A percentile compares a stretch with the other conserved stretches of the same genome.
Evolutionary conservation across 1,140 invertebrate species (phyloP).

Genomic region (Zophobas atratus): DNA sequence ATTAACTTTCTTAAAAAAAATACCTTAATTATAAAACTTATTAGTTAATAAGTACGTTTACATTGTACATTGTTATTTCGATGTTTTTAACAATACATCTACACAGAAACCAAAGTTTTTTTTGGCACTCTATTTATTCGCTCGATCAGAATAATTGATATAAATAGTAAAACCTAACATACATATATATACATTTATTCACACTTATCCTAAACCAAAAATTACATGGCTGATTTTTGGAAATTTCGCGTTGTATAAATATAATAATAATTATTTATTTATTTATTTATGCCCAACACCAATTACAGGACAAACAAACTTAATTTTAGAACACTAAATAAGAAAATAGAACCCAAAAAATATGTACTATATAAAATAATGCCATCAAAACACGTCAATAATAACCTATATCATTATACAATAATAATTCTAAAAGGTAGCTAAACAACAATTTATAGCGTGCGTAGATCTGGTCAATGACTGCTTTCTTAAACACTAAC

Average conservation of each 20-base stretch:
- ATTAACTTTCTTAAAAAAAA: conserved; percentile 43
- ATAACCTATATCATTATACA: too few relatives aligned
- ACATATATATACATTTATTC: conserved; percentile 54
- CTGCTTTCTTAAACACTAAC: too few relatives aligned
- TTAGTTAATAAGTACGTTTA: conserved; percentile 45
- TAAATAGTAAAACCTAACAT: conserved; percentile 57
- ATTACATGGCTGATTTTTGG: conserved; percentile 49
- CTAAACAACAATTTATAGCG: too few relatives aligned
- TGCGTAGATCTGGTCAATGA: too few relatives aligned
- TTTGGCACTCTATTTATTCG: conserved; percentile 57
- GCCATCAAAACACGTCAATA: too few relatives aligned
- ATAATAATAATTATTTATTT: neutral
- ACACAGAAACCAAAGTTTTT: conserved; percentile 48
- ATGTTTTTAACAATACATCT: conserved; percentile 43
- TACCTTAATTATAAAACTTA: conserved; percentile 45
- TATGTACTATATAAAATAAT: too few relatives aligned
- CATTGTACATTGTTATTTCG: conserved; percentile 31
- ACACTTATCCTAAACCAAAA: conserved; percentile 51
- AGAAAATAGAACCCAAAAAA: too few relatives aligned
- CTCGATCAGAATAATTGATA: conserved; percentile 60
- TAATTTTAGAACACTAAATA: too few relatives aligned
- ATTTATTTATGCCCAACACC: too few relatives aligned
- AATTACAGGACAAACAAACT: too few relatives aligned
- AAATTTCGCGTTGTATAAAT: conserved; percentile 42
- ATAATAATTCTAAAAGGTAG: too few relatives aligned